Conservation (phyloP, 2,797 vertebrate genomes). For the Echiichthys vipera region DNA sequence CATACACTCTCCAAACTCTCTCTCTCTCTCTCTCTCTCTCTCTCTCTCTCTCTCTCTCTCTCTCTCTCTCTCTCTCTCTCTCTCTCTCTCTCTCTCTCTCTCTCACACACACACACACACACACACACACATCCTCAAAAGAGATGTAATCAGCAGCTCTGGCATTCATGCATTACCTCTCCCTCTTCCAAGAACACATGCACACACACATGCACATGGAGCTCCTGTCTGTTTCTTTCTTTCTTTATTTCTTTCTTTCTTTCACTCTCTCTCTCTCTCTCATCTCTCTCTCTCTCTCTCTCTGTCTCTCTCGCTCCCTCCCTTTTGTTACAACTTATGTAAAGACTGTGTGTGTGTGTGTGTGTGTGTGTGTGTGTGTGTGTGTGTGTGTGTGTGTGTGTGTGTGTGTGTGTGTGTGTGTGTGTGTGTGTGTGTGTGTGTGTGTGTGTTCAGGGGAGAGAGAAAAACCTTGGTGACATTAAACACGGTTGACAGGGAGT, state of each 20-base stretch:
- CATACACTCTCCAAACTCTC: not conserved
- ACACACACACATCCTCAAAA: constrained; percentile 30
- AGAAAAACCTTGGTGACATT: constrained; percentile 80
- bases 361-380: constrained; percentile 13
- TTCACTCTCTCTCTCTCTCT: not conserved
- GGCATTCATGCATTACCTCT: constrained; percentile 34
- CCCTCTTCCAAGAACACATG: constrained; percentile 6
- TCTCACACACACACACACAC: constrained; percentile 9
- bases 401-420: constrained; percentile 42
- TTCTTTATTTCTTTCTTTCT: no score
- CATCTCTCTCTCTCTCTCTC: no score
- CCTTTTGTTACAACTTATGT: no score
- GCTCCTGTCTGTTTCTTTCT: constrained; percentile 43
- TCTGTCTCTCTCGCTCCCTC: no score
- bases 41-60: no score
- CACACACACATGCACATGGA: constrained; percentile 31
- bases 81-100: no score
- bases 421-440: constrained; percentile 39
- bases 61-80: no score
- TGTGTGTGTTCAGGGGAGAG: constrained; percentile 52
- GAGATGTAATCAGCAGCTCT: constrained; percentile 66
- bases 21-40: no score
- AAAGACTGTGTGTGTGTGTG: no score
- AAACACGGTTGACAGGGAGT: constrained; percentile 78
- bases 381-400: constrained; percentile 31